Evolutionary conservation across 2,888 invertebrate species (phyloP).

Genomic region (Formica aserva): DNA sequence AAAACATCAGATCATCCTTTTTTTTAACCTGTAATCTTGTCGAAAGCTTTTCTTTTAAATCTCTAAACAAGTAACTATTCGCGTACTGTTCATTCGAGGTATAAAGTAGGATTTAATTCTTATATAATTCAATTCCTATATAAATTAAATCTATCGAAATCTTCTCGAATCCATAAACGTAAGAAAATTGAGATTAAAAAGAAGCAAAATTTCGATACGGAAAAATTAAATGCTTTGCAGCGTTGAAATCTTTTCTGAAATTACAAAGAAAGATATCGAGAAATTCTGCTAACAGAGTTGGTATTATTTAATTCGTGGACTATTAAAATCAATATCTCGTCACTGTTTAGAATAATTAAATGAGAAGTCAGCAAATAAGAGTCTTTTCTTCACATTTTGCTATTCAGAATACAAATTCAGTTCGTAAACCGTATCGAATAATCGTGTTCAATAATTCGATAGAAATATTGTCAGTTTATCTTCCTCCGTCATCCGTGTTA

Average conservation of each 20-base stretch:
- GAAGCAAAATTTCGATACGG: background rate
- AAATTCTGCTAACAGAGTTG: background rate
- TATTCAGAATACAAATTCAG: background rate
- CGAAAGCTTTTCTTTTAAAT: background rate
- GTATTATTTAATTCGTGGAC: background rate
- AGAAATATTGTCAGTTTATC: conserved; percentile 30
- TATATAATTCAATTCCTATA: background rate
- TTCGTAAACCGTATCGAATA: background rate
- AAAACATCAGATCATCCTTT: background rate
- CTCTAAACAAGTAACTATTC: background rate
- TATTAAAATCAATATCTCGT: conserved; percentile 3
- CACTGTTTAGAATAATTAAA: background rate
- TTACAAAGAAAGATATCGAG: background rate
- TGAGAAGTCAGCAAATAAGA: background rate
- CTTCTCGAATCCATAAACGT: background rate
- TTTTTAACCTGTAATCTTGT: background rate
- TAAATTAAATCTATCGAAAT: background rate
- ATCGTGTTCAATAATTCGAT: background rate
- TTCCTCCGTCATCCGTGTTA: background rate
- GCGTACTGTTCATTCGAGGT: background rate
- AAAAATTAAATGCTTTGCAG: background rate
- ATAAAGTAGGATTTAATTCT: background rate
- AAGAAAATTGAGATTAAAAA: background rate
- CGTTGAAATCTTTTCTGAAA: background rate
- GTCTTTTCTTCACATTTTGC: background rate